Evolutionary conservation across 2,113 vertebrate species (phyloP).

Genomic region (Gymnocephalus cernua): DNA sequence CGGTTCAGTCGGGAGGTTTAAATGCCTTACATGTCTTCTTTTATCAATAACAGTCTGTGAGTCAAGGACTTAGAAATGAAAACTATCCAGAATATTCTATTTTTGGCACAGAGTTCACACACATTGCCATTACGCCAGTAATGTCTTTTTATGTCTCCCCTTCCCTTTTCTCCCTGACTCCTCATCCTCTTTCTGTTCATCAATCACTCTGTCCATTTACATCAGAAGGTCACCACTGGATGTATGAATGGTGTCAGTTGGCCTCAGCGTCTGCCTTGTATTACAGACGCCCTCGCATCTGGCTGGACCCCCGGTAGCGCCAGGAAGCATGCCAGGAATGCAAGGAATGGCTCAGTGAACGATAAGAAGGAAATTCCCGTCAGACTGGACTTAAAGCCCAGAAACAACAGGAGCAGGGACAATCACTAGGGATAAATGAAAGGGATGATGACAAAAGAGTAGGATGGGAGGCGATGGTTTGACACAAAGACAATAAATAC

Average conservation of each 20-base stretch:
- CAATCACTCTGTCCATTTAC: conserved; percentile 62
- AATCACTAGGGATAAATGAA: conserved; percentile 58
- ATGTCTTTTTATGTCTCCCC: conserved; percentile 46
- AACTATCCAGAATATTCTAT: conserved; percentile 70
- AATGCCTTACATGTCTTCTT: conserved; percentile 67
- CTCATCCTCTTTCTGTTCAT: conserved; percentile 67
- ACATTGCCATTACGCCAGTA: conserved; percentile 42
- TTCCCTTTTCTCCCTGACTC: conserved; percentile 48
- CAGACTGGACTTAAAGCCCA: conserved; percentile 59
- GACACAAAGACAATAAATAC: conserved; percentile 63
- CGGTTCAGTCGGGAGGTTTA: conserved; percentile 45
- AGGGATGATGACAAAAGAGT: conserved; percentile 64
- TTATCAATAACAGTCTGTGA: conserved; percentile 72
- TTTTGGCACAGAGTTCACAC: conserved; percentile 76
- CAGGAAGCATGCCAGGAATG: conserved; percentile 78
- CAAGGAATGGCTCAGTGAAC: conserved; percentile 77
- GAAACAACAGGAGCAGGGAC: conserved; percentile 62
- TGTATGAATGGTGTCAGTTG: conserved; percentile 49
- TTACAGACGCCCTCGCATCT: conserved; percentile 71
- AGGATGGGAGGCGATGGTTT: conserved; percentile 34
- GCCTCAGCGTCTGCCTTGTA: conserved; percentile 63
- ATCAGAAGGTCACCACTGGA: conserved; percentile 54
- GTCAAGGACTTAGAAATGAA: conserved; percentile 70
- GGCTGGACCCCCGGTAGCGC: conserved; percentile 68
- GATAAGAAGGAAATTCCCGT: conserved; percentile 84